phyloP scores from a whole-genome alignment of 2,113 vertebrate species.

The Arenaria interpres region DNA sequence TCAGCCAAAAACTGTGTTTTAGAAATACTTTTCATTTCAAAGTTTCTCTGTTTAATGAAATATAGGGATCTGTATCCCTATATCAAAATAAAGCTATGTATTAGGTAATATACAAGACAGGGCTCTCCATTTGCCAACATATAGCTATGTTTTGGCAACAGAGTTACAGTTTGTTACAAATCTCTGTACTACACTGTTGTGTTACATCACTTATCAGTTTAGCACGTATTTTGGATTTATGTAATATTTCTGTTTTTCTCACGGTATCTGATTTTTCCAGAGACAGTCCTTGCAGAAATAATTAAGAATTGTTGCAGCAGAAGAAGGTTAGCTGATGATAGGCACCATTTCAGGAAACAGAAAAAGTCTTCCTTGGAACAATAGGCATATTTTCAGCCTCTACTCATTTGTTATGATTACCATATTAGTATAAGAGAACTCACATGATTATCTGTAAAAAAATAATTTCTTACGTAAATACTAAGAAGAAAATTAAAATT shows the following conservation, averaged over 20 bases:
- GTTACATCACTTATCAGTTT: not conserved
- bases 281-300: not conserved
- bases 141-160: not conserved
- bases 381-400: not conserved
- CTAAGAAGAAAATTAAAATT: not conserved
- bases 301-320: not conserved
- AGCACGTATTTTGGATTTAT: not conserved
- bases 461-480: not conserved
- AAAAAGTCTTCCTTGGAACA: not conserved
- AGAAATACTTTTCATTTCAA: not conserved
- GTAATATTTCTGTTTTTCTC: not conserved
- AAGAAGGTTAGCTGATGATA: not conserved
- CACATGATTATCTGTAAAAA: not conserved
- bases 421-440: not conserved
- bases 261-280: not conserved
- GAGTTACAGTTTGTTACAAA: not conserved
- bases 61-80: not conserved
- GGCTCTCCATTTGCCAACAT: not conserved
- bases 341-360: not conserved
- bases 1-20: not conserved
- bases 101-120: not conserved
- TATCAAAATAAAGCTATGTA: not conserved
- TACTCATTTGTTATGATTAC: not conserved
- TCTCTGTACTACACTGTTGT: not conserved
- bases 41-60: not conserved